Percentiles rank a stretch among this genome's conserved stretches.
Conservation (phyloP, 2,113 vertebrate genomes). For the Ameiurus melas region DNA sequence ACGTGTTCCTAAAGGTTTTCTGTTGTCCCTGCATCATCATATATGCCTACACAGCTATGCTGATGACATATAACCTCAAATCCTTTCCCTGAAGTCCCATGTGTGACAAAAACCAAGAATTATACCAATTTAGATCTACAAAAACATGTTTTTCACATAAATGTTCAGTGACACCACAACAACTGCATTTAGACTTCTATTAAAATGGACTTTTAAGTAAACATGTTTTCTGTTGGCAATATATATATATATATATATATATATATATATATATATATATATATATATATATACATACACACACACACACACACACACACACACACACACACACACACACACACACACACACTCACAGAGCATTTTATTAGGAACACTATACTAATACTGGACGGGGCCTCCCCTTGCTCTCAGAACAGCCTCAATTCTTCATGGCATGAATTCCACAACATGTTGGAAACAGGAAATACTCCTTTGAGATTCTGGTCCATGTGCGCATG, state of each 20-base stretch:
- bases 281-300: no score
- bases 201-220: not conserved
- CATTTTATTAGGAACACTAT: not conserved
- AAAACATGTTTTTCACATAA: not conserved
- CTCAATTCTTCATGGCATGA: not conserved
- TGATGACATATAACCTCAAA: not conserved
- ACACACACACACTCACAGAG: not conserved
- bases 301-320: no score
- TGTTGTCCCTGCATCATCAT: not conserved
- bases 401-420: no score
- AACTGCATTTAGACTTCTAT: not conserved
- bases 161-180: not conserved
- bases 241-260: no score
- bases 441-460: not conserved
- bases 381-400: not conserved
- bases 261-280: no score
- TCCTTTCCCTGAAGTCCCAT: not conserved
- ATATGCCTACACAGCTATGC: not conserved
- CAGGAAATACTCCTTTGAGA: not conserved
- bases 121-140: not conserved
- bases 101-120: not conserved
- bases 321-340: no score
- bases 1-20: not conserved
- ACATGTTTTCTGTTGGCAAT: not conserved
- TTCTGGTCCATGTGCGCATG: not conserved